Percentiles rank a stretch among this genome's conserved stretches.
Conservation (phyloP, 2,888 invertebrate species). For the Eristalis arbustorum region DNA sequence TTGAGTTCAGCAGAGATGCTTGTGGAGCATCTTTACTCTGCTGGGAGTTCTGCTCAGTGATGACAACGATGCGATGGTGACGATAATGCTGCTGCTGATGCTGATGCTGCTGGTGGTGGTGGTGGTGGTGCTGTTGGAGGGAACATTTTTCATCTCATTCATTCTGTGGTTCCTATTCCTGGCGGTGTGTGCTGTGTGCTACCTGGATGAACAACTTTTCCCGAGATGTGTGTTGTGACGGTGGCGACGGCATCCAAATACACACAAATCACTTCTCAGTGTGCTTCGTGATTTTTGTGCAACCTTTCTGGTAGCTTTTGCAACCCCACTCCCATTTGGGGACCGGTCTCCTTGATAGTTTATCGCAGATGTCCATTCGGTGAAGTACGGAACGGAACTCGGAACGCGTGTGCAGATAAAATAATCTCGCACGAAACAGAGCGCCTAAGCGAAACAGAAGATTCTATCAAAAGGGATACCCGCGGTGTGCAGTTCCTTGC, state of each 20-base stretch:
- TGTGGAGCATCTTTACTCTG: conserved; percentile 39
- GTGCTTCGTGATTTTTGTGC: conserved; percentile 74
- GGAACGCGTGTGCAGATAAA: conserved; percentile 72
- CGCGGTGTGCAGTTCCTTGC: conserved; percentile 14
- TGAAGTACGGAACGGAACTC: conserved; percentile 80
- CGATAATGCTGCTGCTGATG: conserved; percentile 33
- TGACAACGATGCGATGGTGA: conserved; percentile 50
- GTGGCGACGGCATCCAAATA: conserved; percentile 60
- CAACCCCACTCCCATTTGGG: conserved; percentile 72
- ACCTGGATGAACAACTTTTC: conserved; percentile 69
- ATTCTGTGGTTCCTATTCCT: conserved; percentile 60
- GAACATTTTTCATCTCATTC: conserved; percentile 64
- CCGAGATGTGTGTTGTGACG: conserved; percentile 63
- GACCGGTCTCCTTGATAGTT: conserved; percentile 77
- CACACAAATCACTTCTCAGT: conserved; percentile 68
- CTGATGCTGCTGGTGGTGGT: conserved; percentile 54
- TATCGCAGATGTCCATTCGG: conserved; percentile 81
- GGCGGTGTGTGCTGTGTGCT: conserved; percentile 72
- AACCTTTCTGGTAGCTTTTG: conserved; percentile 74
- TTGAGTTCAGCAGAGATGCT: conserved; percentile 44
- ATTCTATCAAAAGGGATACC: conserved; percentile 48
- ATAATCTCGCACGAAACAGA: conserved; percentile 71
- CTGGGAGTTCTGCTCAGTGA: conserved; percentile 39
- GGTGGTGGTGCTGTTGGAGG: conserved; percentile 70
- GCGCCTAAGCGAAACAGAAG: conserved; percentile 63